phyloP scores from a whole-genome alignment of 2,888 invertebrate species.

The Nysson spinosus region DNA sequence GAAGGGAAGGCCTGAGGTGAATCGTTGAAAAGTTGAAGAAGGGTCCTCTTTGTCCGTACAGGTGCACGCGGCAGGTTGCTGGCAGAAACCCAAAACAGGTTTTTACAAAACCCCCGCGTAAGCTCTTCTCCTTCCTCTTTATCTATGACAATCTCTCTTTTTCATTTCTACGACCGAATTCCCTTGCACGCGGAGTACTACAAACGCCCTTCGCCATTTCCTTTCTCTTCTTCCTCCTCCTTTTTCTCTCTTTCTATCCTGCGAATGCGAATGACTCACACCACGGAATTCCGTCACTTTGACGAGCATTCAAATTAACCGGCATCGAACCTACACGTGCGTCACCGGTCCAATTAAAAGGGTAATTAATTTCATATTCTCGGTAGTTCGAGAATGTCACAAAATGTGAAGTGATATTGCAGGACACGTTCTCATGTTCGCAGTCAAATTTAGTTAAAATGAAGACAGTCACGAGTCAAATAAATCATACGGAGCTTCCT shows the following conservation, averaged over 20 bases:
- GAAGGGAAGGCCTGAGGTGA: conserved; percentile 55
- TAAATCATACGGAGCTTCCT: too few species aligned
- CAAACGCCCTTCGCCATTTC: background rate
- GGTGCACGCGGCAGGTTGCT: conserved; percentile 70
- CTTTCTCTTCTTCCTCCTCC: background rate
- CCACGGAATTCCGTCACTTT: conserved; percentile 39
- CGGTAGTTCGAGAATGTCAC: conserved; percentile 7
- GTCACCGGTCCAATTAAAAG: conserved; percentile 40
- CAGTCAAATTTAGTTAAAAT: too few species aligned
- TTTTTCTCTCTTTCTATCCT: conserved; percentile 19
- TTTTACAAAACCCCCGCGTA: conserved; percentile 62
- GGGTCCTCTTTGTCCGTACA: conserved; percentile 62
- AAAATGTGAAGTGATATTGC: too few species aligned
- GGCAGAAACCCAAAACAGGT: conserved; percentile 67
- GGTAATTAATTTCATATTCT: conserved; percentile 53
- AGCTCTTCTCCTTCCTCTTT: conserved; percentile 46
- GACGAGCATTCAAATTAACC: conserved; percentile 60
- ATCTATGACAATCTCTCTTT: conserved; percentile 35
- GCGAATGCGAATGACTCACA: conserved; percentile 15
- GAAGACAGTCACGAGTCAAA: too few species aligned
- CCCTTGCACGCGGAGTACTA: background rate
- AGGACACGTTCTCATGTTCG: too few species aligned
- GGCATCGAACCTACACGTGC: conserved; percentile 41
- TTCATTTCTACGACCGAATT: conserved; percentile 1
- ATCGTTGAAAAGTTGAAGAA: conserved; percentile 64